These are phyloP conservation scores for Drosophila ambigua DNA, from an alignment of 1,140 invertebrate species.

Conservation along the genomic window DNA sequence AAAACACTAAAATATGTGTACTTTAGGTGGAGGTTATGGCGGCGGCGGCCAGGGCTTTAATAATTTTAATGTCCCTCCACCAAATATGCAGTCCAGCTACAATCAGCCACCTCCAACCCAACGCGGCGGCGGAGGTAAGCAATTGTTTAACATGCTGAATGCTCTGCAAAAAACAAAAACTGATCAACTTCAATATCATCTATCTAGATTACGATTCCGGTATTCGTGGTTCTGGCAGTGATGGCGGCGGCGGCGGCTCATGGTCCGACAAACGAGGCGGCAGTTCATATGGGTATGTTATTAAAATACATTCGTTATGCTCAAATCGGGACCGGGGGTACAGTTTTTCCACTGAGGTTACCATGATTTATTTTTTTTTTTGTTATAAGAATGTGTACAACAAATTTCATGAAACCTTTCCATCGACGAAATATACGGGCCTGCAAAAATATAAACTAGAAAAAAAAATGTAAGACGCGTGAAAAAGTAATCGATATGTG, in stretches of 20 bases:
- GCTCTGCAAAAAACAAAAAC: background rate
- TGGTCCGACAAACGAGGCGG: constrained; percentile 74
- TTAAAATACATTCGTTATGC: constrained; percentile 48
- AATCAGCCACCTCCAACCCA: constrained; percentile 82
- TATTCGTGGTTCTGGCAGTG: constrained; percentile 81
- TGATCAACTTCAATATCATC: too few relatives aligned
- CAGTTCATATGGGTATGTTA: constrained; percentile 85
- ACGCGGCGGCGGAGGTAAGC: constrained; percentile 72
- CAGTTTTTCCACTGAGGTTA: constrained; percentile 25
- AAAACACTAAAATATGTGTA: constrained; percentile 36
- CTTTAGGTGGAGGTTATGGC: constrained; percentile 70
- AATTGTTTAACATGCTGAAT: background rate
- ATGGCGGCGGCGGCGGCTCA: constrained; percentile 77
- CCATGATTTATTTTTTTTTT: background rate
- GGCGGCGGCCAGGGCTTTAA: constrained; percentile 78
- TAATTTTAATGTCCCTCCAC: constrained; percentile 80
- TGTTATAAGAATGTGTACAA: constrained; percentile 7
- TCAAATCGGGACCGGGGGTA: constrained; percentile 23
- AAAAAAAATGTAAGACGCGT: too few relatives aligned
- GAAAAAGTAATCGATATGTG: too few relatives aligned
- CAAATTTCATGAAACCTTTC: too few relatives aligned
- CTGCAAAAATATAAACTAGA: too few relatives aligned
- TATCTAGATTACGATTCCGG: constrained; percentile 80
- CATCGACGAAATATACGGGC: too few relatives aligned
- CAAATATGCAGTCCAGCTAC: constrained; percentile 78